Evolutionary conservation across 35 echinoderm and acorn worm species (phyloP), one percentile per base, ranked within the genome.

Genomic region (Apostichopus californicus): DNA sequence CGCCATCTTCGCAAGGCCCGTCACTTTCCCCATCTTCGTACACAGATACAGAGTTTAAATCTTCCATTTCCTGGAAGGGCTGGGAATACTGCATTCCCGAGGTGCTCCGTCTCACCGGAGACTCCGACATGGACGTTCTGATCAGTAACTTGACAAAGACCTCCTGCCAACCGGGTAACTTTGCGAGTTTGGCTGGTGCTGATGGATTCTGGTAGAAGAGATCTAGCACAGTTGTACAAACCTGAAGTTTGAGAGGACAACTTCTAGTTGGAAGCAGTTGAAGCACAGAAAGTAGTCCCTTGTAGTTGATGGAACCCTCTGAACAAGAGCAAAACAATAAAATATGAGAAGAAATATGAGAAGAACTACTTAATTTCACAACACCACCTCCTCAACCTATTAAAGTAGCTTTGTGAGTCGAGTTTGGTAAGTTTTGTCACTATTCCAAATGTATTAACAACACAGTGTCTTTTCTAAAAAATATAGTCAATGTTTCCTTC

Each of bases 151-250:
- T 82, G 1, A 92, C 83, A 18, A 99, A 87, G 60, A 95, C 93
- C 55, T 99, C 95, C 79, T 96, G 97, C 97, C 97, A 99, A 25
- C 97, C 97, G 20, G 88, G 87, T 17, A 96, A 58, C 89, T 95
- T 96, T 34, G 91, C 93, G 11, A 99, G 89, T 54, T 96, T 72
- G 28, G 89, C 83, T 6, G 78, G 77, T 87, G 93, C 87, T 0
- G 90, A 80, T 1, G 83, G 83, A 54, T 96, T 90, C 20, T 87
- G 94, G 90, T 99, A 99, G 10, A 99, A 90, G 14, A 96, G 87
- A 77, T 99, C 95, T 5, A 99, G 86, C 1, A 99, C 87, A 28
- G 96, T 90, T 8, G 95, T 96, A 75, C 93, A 95, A 5, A 93
- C 97, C 57, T 99, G 93, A 77, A 96, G 88, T 65, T 94, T 99